Conservation (phyloP, 2,113 vertebrate genomes). For the Spermophilus dauricus region DNA sequence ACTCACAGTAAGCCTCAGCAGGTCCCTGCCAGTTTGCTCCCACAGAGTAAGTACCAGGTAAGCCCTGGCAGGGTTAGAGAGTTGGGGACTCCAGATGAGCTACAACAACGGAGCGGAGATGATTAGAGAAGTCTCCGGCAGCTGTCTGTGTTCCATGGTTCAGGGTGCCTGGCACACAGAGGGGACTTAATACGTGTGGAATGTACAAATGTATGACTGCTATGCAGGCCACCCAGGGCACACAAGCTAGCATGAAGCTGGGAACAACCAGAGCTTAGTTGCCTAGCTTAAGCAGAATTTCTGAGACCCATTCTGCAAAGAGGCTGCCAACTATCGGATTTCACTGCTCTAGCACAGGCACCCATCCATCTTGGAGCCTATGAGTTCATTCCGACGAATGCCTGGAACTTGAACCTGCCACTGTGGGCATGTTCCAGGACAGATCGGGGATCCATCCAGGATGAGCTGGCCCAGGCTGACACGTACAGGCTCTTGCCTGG, state of each 20-base stretch:
- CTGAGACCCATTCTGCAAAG: background rate
- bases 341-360: background rate
- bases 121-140: background rate
- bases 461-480: background rate
- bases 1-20: background rate
- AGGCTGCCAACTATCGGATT: conserved; percentile 37
- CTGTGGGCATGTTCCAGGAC: background rate
- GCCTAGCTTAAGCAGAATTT: conserved; percentile 34
- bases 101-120: background rate
- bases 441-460: background rate
- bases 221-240: background rate
- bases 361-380: background rate
- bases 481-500: background rate
- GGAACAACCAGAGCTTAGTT: background rate
- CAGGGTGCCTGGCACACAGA: background rate
- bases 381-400: conserved; percentile 26
- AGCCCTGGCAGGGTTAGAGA: background rate
- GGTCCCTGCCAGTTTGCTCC: background rate
- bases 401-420: conserved; percentile 4
- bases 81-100: background rate
- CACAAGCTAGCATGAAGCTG: background rate
- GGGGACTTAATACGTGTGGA: background rate
- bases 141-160: background rate
- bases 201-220: background rate
- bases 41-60: background rate